A percentile compares a stretch with the other conserved stretches of the same genome.
phyloP scores from a whole-genome alignment of 2,888 invertebrate genomes.

The Mantis religiosa region DNA sequence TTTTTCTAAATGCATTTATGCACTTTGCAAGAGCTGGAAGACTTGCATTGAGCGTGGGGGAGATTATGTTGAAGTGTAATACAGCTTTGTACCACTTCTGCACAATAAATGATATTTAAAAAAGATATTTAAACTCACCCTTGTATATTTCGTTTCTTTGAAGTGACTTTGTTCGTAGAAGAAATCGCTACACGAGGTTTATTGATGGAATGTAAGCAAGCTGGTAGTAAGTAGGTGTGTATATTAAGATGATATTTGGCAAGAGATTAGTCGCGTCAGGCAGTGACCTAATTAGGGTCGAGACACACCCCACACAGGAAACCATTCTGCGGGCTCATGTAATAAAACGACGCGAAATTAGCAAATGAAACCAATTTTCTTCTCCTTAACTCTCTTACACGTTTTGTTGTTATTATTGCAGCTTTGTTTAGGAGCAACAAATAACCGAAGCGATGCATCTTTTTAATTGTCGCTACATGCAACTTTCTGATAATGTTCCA shows the following conservation, averaged over 20 bases:
- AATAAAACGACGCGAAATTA: neutral
- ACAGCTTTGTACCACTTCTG: too few relatives aligned
- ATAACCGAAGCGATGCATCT: neutral
- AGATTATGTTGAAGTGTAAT: too few relatives aligned
- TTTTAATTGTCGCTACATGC: neutral
- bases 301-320: neutral
- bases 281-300: neutral
- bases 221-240: too few relatives aligned
- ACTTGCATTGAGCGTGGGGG: too few relatives aligned
- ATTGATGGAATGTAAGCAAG: too few relatives aligned
- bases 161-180: too few relatives aligned
- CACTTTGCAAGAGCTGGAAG: too few relatives aligned
- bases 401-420: neutral
- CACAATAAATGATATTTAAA: too few relatives aligned
- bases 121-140: too few relatives aligned
- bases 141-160: too few relatives aligned
- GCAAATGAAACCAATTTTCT: conserved; percentile 7
- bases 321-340: neutral
- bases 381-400: neutral
- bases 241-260: neutral
- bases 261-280: neutral
- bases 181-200: too few relatives aligned
- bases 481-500: neutral
- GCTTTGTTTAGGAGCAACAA: neutral
- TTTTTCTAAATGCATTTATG: too few relatives aligned